These are phyloP conservation scores for Egretta garzetta DNA, from an alignment of 2,113 vertebrate genomes.

Conservation along the genomic window DNA sequence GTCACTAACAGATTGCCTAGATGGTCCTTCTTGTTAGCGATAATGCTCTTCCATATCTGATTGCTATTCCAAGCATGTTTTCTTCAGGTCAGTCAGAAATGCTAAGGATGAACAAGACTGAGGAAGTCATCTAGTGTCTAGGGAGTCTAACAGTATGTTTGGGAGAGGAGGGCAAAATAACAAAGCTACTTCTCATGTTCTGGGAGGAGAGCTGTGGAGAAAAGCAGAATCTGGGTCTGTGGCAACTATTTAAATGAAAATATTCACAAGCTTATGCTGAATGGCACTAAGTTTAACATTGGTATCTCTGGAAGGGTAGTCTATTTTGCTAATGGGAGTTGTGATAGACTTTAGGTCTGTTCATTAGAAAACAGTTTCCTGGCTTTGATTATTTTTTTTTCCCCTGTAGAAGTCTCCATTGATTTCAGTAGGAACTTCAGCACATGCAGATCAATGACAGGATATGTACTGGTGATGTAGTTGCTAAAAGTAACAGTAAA, in stretches of 20 bases:
- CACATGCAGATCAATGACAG: conserved; percentile 26
- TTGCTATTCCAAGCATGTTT: background rate
- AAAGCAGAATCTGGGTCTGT: background rate
- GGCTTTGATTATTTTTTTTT: background rate
- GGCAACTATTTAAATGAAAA: background rate
- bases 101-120: background rate
- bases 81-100: background rate
- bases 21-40: background rate
- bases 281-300: background rate
- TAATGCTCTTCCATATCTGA: background rate
- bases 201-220: background rate
- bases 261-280: background rate
- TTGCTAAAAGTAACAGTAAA: background rate
- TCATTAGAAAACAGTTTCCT: conserved; percentile 14
- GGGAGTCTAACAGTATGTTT: background rate
- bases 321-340: background rate
- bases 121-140: background rate
- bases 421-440: background rate
- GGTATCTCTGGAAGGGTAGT: background rate
- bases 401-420: background rate
- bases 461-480: background rate
- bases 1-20: background rate
- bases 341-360: background rate
- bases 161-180: background rate
- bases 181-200: background rate